phyloP scores from a whole-genome alignment of 2,888 invertebrate genomes.

The Xestobium rufovillosum region DNA sequence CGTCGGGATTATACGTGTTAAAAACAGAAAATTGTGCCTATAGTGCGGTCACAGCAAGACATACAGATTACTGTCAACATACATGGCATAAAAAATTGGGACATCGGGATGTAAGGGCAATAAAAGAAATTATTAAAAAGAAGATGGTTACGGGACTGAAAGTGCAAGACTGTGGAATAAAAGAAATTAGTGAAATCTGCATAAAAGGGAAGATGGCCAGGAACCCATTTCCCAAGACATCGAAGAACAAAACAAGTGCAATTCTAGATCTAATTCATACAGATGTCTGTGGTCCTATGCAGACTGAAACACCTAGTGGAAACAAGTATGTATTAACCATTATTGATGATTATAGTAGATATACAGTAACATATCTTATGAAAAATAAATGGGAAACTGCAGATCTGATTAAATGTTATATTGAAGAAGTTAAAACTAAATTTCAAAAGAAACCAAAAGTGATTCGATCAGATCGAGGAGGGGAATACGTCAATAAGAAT shows the following conservation, averaged over 20 bases:
- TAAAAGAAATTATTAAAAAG: conserved; percentile 3
- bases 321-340: conserved; percentile 26
- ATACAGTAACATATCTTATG: conserved; percentile 4
- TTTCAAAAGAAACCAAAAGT: conserved; percentile 17
- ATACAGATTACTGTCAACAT: conserved; percentile 19
- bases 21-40: background rate
- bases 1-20: background rate
- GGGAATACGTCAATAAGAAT: conserved; percentile 25
- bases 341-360: conserved; percentile 30
- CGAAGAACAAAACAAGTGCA: no score
- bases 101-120: conserved; percentile 17
- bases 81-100: conserved; percentile 22
- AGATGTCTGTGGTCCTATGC: no score
- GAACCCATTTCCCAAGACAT: no score
- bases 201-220: conserved; percentile 25
- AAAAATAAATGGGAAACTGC: background rate
- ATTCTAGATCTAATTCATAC: no score
- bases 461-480: conserved; percentile 22
- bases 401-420: background rate
- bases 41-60: background rate
- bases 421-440: conserved; percentile 14
- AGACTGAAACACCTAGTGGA: no score
- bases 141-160: conserved; percentile 14
- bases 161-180: no score
- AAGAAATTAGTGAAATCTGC: conserved; percentile 18